Evolutionary conservation across 2,888 invertebrate genomes (phyloP), one percentile per base, ranked within the genome.

Genomic region (Mellilla xanthometata): DNA sequence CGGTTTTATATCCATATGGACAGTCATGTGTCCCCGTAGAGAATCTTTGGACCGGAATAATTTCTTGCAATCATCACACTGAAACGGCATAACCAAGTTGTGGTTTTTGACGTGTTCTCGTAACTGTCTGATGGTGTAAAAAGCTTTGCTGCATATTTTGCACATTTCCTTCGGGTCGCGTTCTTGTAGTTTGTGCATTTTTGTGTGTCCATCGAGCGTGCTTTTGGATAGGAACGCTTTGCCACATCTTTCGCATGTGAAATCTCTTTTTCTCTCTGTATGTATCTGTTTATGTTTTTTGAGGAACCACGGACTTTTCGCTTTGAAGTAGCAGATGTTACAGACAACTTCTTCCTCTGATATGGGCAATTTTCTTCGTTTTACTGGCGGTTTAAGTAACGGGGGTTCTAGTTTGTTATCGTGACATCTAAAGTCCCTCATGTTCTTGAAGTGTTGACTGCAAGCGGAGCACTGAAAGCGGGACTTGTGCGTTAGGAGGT

Each of bases 161-260:
- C 24, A 24, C 2, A 24, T 24, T 8, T 24, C 24, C 1, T 24
- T 24, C 1, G 24, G 24, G 4, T 24, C 24, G 7, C 0, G 1
- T 8, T 24, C 24, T 3, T 24, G 24, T 24, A 24, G 8, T 8
- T 24, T 8, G 8, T 24, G 24, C 8, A 24, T 4, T 24, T 24
- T 24, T 3, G 24, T 24, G n/a, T 24, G 24, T n/a, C 8, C 2
- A 24, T 24, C 85, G 0, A 89, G 48, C 0, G 89, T 85, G 0
- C 88, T 88, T 65, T 89, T 89, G 28, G 81, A 87, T 42, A 68
- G 87, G 33, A 88, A 89, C 62, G 79, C 85, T 61, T 89, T 89
- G 0, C 89, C 88, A 5, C 89, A 89, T 1, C 86, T 59, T 15
- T 89, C 89, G 39, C 89, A 89, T 0, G 89, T 85, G 44, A 86